Evolutionary conservation across 2,888 invertebrate genomes (phyloP).

Genomic region (Hydropsyche betteni): DNA sequence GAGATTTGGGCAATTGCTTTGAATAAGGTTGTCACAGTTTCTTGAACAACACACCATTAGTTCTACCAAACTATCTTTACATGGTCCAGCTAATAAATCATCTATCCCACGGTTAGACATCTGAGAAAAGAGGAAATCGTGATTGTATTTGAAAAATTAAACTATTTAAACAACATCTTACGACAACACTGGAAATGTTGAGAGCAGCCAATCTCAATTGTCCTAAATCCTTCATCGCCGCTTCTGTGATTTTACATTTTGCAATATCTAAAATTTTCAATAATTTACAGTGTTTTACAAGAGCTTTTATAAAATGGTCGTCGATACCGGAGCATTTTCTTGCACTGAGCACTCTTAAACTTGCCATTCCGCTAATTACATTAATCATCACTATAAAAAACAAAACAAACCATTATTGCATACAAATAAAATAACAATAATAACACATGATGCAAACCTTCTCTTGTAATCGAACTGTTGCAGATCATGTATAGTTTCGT

Average conservation of each 20-base stretch:
- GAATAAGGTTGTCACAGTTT: not conserved
- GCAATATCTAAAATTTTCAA: constrained; percentile 34
- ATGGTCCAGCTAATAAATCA: constrained; percentile 43
- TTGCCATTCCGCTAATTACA: constrained; percentile 17
- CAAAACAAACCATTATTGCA: not conserved
- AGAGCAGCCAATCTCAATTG: constrained; percentile 55
- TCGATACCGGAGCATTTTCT: constrained; percentile 31
- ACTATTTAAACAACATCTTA: constrained; percentile 50
- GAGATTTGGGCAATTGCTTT: not conserved
- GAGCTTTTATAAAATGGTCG: constrained; percentile 32
- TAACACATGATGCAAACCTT: not conserved
- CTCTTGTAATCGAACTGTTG: not conserved
- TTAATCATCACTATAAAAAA: constrained; percentile 25
- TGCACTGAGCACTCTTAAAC: constrained; percentile 19
- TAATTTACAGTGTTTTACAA: constrained; percentile 33
- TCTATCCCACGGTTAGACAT: constrained; percentile 49
- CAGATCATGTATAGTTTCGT: constrained; percentile 50
- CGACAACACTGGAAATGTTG: constrained; percentile 57
- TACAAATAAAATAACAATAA: too few relatives aligned
- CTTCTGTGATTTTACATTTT: constrained; percentile 55
- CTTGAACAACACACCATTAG: constrained; percentile 43
- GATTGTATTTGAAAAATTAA: not conserved
- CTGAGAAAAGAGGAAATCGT: constrained; percentile 39
- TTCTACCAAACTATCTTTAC: constrained; percentile 47
- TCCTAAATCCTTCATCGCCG: constrained; percentile 54